These are phyloP conservation scores for Raja brachyura DNA, from an alignment of 2,113 vertebrate genomes.

Conservation along the genomic window DNA sequence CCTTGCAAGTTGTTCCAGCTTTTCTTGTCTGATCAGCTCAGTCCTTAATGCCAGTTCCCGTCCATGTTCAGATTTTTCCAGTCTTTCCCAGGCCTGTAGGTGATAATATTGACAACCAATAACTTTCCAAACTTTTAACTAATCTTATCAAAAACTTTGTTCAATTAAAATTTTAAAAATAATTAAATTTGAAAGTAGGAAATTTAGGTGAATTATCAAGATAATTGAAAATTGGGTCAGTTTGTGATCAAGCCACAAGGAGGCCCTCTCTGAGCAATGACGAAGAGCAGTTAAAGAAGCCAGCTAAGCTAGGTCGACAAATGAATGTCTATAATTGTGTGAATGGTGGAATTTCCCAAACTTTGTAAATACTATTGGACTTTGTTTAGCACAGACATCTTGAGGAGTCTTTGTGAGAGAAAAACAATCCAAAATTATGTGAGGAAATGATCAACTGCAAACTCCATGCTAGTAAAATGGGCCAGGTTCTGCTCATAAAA, in stretches of 20 bases:
- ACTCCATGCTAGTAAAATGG: not conserved
- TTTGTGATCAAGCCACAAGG: not conserved
- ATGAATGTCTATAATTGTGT: not conserved
- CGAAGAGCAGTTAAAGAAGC: not conserved
- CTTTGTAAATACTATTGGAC: not conserved
- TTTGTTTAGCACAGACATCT: not conserved
- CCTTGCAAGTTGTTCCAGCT: constrained; percentile 91
- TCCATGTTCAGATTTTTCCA: constrained; percentile 97
- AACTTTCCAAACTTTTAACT: not conserved
- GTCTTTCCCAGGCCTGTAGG: constrained; percentile 85
- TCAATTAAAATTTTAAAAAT: not conserved
- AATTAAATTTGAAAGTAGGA: not conserved
- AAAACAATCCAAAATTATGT: not conserved
- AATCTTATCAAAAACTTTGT: not conserved
- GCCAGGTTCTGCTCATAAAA: not conserved
- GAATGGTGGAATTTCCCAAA: not conserved
- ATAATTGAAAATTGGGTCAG: not conserved
- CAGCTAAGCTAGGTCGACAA: not conserved
- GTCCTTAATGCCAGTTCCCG: constrained; percentile 88
- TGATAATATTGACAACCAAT: not conserved
- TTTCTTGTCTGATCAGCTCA: constrained; percentile 94
- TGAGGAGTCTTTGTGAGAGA: not conserved
- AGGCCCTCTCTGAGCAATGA: not conserved
- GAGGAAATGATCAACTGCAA: not conserved
- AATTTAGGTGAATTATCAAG: not conserved